A percentile compares a stretch with the other conserved stretches of the same genome.
Evolutionary conservation across 2,888 invertebrate species (phyloP).

Genomic region (Luffia ferchaultella): DNA sequence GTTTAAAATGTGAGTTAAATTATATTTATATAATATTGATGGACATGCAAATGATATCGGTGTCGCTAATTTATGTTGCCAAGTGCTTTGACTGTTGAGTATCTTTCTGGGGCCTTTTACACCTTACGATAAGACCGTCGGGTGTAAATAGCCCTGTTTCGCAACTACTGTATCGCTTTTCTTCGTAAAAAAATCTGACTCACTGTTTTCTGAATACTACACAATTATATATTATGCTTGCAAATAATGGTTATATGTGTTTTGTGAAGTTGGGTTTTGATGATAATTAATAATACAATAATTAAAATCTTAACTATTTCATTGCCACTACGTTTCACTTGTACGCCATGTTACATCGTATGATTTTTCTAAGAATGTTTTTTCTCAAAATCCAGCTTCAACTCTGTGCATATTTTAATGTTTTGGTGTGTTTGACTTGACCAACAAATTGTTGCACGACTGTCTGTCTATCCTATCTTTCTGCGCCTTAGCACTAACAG

Average conservation of each 20-base stretch:
- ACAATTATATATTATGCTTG: background rate
- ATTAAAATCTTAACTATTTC: no score
- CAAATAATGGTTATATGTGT: background rate
- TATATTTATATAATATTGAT: constrained; percentile 22
- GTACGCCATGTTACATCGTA: no score
- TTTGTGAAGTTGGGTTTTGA: no score
- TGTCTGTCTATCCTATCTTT: constrained; percentile 33
- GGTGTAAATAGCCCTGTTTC: background rate
- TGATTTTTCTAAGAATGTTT: no score
- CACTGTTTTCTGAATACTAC: background rate
- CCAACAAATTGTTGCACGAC: constrained; percentile 54
- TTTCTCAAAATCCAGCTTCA: background rate
- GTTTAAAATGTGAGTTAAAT: background rate
- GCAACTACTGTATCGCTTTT: background rate
- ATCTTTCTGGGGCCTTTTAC: background rate
- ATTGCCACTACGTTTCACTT: no score
- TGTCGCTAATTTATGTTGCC: constrained; percentile 49
- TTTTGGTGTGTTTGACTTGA: constrained; percentile 41
- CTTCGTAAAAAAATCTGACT: background rate
- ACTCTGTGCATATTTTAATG: constrained; percentile 20
- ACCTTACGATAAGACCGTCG: background rate
- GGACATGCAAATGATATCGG: constrained; percentile 16
- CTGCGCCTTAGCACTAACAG: constrained; percentile 7
- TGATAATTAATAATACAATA: no score
- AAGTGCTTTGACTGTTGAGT: constrained; percentile 51